Conservation (phyloP, 2,113 vertebrate species). For the Maccullochella peelii region DNA sequence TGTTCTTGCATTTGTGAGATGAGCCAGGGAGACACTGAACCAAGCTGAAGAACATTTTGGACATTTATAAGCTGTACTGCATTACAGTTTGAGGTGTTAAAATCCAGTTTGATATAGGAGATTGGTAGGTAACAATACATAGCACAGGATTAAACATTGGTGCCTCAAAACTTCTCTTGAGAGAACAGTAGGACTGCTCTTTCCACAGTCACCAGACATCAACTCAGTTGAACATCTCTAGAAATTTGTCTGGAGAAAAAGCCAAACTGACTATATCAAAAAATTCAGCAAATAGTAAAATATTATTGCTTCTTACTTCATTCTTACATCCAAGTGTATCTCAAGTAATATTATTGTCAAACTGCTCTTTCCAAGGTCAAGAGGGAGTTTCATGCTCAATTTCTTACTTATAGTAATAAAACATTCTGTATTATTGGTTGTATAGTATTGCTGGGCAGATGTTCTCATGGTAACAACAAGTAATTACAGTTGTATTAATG, state of each 20-base stretch:
- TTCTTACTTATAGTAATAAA: not conserved
- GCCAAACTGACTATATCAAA: not conserved
- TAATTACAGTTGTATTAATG: not conserved
- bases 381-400: not conserved
- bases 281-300: too few relatives aligned
- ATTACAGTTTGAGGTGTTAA: too few relatives aligned
- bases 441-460: not conserved
- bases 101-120: not conserved
- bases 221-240: not conserved
- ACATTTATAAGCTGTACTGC: not conserved
- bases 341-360: not conserved
- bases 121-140: not conserved
- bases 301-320: too few relatives aligned
- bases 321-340: not conserved
- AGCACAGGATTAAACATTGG: not conserved
- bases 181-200: too few relatives aligned
- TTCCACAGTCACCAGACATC: not conserved
- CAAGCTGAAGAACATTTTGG: not conserved
- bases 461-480: not conserved
- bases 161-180: not conserved
- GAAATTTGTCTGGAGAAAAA: not conserved
- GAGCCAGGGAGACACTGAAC: not conserved
- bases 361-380: not conserved
- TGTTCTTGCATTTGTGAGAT: not conserved
- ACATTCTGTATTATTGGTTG: not conserved